These are phyloP conservation scores for Rhynchonycteris naso DNA, from an alignment of 2,797 vertebrate genomes.

Conservation along the genomic window DNA sequence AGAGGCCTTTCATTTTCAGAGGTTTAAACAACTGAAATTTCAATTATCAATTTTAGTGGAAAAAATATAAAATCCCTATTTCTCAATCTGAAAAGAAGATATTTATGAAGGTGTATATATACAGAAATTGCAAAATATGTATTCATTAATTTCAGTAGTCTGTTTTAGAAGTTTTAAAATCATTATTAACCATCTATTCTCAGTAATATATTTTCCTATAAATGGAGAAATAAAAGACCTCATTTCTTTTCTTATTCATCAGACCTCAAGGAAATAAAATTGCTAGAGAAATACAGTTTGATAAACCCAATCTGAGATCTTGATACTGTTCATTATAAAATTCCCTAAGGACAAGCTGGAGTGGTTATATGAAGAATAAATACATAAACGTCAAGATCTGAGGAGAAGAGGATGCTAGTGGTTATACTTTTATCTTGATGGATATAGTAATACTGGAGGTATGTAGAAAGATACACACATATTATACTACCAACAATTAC, in stretches of 20 bases:
- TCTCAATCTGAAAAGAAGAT: neutral
- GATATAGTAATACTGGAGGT: neutral
- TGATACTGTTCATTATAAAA: neutral
- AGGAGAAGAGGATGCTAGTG: neutral
- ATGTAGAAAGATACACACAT: neutral
- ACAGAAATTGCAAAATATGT: neutral
- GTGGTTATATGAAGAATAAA: neutral
- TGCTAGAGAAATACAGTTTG: neutral
- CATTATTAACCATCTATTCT: neutral
- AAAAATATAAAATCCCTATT: conserved; percentile 39
- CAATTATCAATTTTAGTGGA: conserved; percentile 44
- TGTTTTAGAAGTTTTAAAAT: conserved; percentile 6
- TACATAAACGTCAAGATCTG: neutral
- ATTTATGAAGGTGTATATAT: neutral
- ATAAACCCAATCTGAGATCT: neutral
- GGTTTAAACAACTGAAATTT: conserved; percentile 65
- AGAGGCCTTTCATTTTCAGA: conserved; percentile 56
- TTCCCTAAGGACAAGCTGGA: neutral
- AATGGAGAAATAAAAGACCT: conserved; percentile 8
- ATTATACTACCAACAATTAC: neutral
- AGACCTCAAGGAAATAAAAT: conserved; percentile 24
- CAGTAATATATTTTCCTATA: neutral
- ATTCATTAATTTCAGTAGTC: neutral
- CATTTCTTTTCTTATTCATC: conserved; percentile 22
- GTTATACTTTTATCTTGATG: neutral